phyloP scores from a whole-genome alignment of 2,113 vertebrate species.

The Suncus etruscus region DNA sequence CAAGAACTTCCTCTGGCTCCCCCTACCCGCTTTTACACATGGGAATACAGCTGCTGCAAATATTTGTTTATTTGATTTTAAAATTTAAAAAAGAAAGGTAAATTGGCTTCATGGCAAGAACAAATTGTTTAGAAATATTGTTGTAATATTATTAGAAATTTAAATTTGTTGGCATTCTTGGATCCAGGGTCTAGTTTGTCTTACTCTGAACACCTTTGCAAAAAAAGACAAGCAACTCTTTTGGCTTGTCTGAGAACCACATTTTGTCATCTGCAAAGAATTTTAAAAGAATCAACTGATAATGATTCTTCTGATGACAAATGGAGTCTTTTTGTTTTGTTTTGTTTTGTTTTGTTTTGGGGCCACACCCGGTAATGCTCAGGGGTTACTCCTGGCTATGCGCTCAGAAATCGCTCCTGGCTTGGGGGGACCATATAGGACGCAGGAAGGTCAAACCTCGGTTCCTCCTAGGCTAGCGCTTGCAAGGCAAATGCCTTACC shows the following conservation, averaged over 20 bases:
- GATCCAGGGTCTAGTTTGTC: not conserved
- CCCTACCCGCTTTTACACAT: not conserved
- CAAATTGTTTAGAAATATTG: not conserved
- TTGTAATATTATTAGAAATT: not conserved
- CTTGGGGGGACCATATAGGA: too few relatives aligned
- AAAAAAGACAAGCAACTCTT: not conserved
- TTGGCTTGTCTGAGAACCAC: not conserved
- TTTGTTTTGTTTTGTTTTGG: too few relatives aligned
- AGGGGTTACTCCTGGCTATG: too few relatives aligned
- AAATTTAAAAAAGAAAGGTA: not conserved
- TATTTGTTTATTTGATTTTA: not conserved
- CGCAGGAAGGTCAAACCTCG: too few relatives aligned
- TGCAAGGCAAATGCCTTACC: too few relatives aligned
- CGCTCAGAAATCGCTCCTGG: too few relatives aligned
- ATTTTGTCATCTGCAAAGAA: not conserved
- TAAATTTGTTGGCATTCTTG: slow-evolving; percentile 35
- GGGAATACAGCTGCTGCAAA: not conserved
- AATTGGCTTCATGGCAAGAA: not conserved
- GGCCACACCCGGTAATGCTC: too few relatives aligned
- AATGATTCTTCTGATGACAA: not conserved
- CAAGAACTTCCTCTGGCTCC: not conserved
- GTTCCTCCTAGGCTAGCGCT: too few relatives aligned
- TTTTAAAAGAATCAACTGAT: slow-evolving; percentile 12
- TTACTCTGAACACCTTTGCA: not conserved
- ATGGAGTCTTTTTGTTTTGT: not conserved